phyloP scores from a whole-genome alignment of 2,113 vertebrate species.

The Sylvilagus bachmani region DNA sequence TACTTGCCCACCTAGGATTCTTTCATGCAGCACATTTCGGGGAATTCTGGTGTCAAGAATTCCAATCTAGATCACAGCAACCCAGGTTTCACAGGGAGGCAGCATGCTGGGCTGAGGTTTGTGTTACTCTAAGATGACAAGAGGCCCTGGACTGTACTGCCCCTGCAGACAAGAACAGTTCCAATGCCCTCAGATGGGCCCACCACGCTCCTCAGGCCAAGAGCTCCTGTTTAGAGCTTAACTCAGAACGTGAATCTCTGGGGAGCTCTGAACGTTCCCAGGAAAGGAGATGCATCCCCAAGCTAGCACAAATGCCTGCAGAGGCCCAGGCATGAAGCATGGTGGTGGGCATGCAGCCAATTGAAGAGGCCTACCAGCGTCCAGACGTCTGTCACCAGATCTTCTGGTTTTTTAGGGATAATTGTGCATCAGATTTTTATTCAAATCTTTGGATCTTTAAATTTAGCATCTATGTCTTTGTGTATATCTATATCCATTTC shows the following conservation, averaged over 20 bases:
- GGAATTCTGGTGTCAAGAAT: background rate
- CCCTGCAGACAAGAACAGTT: background rate
- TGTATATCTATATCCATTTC: background rate
- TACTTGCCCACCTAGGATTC: background rate
- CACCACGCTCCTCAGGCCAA: background rate
- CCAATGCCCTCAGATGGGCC: background rate
- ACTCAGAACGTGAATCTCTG: background rate
- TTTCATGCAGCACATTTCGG: background rate
- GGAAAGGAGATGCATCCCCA: background rate
- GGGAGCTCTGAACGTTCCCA: background rate
- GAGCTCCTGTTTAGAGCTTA: background rate
- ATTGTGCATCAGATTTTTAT: background rate
- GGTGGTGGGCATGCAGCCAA: background rate
- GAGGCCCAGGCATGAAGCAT: background rate
- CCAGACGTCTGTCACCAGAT: background rate
- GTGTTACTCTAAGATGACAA: background rate
- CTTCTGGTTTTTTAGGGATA: background rate
- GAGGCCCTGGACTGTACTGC: background rate
- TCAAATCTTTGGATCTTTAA: slow-evolving; percentile 42
- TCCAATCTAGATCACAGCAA: background rate
- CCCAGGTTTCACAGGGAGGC: background rate
- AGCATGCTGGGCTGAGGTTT: background rate
- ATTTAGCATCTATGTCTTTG: background rate
- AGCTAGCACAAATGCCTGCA: background rate
- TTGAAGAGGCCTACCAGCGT: background rate